Evolutionary conservation across 2,797 vertebrate species (phyloP), one percentile per base, ranked within the genome.

Genomic region (Pangasius sanitwongsei): DNA sequence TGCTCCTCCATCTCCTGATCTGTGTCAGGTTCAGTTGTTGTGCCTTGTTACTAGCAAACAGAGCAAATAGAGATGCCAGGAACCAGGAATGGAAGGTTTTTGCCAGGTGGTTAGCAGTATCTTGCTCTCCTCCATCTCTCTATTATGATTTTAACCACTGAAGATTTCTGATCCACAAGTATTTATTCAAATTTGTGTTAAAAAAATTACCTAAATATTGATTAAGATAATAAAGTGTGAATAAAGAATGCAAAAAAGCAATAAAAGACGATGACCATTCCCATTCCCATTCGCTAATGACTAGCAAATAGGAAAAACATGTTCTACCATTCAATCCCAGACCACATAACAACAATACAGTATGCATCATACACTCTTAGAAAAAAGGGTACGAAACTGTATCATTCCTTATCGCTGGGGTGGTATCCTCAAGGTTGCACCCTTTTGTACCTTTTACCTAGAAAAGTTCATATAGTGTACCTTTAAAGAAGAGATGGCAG

Each of bases 61-160:
- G 37, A 37, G 2, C 37, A 37, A 37, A 37, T 2, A 34, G 28
- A 48, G 50, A 48, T 37, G 57, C 69, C 81, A 53, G 57, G 44
- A 83, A 65, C n/a, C 18, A 15, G 20, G 25, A 63, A 63, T 12
- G 50, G 28, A 55, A 25, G 12, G 50, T 8, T 23, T 23, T 11
- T 44, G 48, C 80, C 67, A 34, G 65, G 96, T 95, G 95, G 88
- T 92, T 95, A 95, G 96, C 95, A 94, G 94, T 92, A 95, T 96
- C 28, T 78, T 16, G 82, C 75, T 34, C 13, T 74, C 80, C 87
- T 83, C 25, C 6, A 11, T n/a, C 25, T 87, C 86, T 77, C 82
- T 89, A 80, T 82, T 69, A 55, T 28, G 11, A 63, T 25, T 7
- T 13, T 41, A 41, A 61, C 15, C 57, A 15, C 11, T 13, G 80